Conservation (phyloP, 1,140 invertebrate genomes). For the Brachionus sp. region DNA sequence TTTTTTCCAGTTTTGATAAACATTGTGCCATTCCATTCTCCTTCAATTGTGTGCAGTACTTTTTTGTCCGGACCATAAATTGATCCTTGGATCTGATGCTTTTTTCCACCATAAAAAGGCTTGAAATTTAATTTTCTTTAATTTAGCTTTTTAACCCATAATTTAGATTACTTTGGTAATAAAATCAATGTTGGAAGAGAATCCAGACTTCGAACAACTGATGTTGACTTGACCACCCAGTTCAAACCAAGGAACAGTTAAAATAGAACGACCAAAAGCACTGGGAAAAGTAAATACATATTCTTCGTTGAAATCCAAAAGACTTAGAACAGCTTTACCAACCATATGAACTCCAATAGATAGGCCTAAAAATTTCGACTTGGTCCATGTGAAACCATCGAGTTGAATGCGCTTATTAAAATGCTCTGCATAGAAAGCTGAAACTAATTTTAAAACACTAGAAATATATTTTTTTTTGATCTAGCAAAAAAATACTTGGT, state of each 20-base stretch:
- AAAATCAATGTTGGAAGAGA: conserved; percentile 61
- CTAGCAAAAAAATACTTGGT: conserved; percentile 50
- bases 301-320: conserved; percentile 61
- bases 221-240: conserved; percentile 61
- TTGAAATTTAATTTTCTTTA: conserved; percentile 46
- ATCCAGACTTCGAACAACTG: conserved; percentile 62
- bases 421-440: conserved; percentile 63
- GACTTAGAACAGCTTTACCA: conserved; percentile 60
- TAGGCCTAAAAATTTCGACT: conserved; percentile 63
- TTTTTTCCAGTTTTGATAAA: conserved; percentile 74
- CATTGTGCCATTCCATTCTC: conserved; percentile 95
- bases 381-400: conserved; percentile 64
- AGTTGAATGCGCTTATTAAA: conserved; percentile 59
- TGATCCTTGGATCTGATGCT: conserved; percentile 59
- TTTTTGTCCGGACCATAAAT: conserved; percentile 74
- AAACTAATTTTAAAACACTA: conserved; percentile 51
- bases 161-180: conserved; percentile 58
- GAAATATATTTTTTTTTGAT: neutral
- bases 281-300: conserved; percentile 63
- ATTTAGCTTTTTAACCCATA: neutral
- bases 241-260: conserved; percentile 61
- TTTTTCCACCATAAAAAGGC: conserved; percentile 63
- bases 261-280: conserved; percentile 61
- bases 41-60: conserved; percentile 76
- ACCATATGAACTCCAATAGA: conserved; percentile 64